Percentiles rank a stretch among this genome's conserved stretches.
Conservation (phyloP, 2,888 invertebrate genomes). For the Beris morrisii region DNA sequence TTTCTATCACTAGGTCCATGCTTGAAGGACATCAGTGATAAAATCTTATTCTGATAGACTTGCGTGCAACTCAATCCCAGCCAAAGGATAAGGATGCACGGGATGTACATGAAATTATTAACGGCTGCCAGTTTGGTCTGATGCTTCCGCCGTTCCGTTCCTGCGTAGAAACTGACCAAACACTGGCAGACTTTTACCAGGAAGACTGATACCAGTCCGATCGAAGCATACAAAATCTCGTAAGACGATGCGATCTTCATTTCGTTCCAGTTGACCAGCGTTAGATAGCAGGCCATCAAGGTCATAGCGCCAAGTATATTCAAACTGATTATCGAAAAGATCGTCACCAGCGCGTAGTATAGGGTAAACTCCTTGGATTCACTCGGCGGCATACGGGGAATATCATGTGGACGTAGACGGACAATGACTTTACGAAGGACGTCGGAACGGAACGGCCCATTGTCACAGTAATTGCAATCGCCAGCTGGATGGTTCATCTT, state of each 20-base stretch:
- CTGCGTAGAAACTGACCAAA: constrained; percentile 20
- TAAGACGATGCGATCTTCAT: constrained; percentile 18
- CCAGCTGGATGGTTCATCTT: constrained; percentile 29
- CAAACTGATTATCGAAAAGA: constrained; percentile 25
- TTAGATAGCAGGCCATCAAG: constrained; percentile 18
- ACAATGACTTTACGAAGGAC: constrained; percentile 21
- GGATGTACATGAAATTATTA: constrained; percentile 25
- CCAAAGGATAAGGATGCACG: constrained; percentile 22
- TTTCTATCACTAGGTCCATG: constrained; percentile 18
- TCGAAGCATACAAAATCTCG: constrained; percentile 18
- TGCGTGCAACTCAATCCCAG: constrained; percentile 23
- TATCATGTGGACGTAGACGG: constrained; percentile 15
- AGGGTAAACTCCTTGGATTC: constrained; percentile 23
- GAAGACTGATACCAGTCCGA: constrained; percentile 16
- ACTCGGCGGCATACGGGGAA: constrained; percentile 16
- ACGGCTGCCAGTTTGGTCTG: constrained; percentile 8
- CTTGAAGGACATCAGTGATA: constrained; percentile 18
- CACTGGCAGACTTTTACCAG: constrained; percentile 23
- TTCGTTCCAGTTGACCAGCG: constrained; percentile 18
- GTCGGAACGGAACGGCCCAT: constrained; percentile 23
- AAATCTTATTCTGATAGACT: constrained; percentile 22
- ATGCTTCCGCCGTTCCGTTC: constrained; percentile 10
- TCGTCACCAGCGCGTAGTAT: constrained; percentile 19
- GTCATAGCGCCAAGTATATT: constrained; percentile 25
- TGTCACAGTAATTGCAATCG: constrained; percentile 3